Conservation (phyloP, 2,888 invertebrate genomes). For the Campaea margaritaria region DNA sequence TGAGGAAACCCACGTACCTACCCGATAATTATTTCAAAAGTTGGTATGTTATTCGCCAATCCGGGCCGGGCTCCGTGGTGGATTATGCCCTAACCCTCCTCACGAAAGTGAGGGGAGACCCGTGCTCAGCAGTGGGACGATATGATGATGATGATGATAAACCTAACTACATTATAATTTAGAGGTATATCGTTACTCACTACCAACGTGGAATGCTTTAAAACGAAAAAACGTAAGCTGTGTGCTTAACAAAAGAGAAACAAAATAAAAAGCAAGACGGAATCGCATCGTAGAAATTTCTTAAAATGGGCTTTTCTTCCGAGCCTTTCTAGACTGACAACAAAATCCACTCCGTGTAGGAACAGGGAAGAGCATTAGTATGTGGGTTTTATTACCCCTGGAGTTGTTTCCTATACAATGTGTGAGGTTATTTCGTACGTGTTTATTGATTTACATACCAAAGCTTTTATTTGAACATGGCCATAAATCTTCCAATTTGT, state of each 20-base stretch:
- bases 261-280: slow-evolving; percentile 16
- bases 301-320: slow-evolving; percentile 14
- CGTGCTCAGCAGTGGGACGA: too few relatives aligned
- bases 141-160: too few relatives aligned
- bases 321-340: slow-evolving; percentile 21
- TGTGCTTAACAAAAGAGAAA: slow-evolving; percentile 1
- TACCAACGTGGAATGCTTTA: not conserved
- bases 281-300: slow-evolving; percentile 8
- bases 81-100: too few relatives aligned
- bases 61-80: too few relatives aligned
- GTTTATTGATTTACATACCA: not conserved
- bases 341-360: slow-evolving; percentile 24
- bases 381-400: slow-evolving; percentile 12
- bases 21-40: too few relatives aligned
- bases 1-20: too few relatives aligned
- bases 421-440: not conserved
- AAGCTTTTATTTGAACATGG: not conserved
- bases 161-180: too few relatives aligned
- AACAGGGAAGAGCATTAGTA: slow-evolving; percentile 11
- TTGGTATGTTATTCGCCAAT: too few relatives aligned
- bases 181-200: not conserved
- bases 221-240: too few relatives aligned
- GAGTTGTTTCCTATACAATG: not conserved
- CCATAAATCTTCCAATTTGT: too few relatives aligned
- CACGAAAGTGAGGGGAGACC: too few relatives aligned